Percentiles rank a stretch among this genome's conserved stretches.
Conservation (phyloP, 2,888 invertebrate species). For the Omphaloscelis lunosa region DNA sequence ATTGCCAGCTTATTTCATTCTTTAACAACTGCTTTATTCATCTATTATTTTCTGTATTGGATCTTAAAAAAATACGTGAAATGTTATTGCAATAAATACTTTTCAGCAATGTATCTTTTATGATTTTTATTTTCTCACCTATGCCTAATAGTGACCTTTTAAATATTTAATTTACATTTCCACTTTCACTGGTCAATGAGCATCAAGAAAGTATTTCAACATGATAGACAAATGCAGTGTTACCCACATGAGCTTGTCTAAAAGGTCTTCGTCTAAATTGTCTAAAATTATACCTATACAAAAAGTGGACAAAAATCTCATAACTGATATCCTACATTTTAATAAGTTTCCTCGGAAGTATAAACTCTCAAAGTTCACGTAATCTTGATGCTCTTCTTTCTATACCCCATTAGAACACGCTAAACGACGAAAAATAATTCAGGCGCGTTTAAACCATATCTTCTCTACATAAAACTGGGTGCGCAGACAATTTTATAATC, state of each 20-base stretch:
- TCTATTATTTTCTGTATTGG: neutral
- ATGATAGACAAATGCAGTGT: too few species aligned
- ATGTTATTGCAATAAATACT: neutral
- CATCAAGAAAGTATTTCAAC: too few species aligned
- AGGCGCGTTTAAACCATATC: conserved; percentile 19
- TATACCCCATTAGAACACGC: conserved; percentile 1
- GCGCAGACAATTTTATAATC: conserved; percentile 56
- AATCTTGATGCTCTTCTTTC: neutral
- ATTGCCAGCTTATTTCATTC: neutral
- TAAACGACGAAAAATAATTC: conserved; percentile 24
- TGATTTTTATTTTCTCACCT: too few species aligned
- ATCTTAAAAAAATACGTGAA: neutral
- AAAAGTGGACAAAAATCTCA: too few species aligned
- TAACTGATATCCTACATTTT: neutral
- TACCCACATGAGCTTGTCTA: too few species aligned
- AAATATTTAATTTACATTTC: too few species aligned
- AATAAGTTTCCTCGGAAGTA: neutral
- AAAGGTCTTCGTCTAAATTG: too few species aligned
- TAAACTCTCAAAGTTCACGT: neutral
- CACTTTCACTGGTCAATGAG: too few species aligned
- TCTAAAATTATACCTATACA: too few species aligned
- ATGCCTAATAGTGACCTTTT: too few species aligned
- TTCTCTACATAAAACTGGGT: conserved; percentile 33
- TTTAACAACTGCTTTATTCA: neutral
- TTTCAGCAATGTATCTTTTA: too few species aligned